Conservation (phyloP, 2,113 vertebrate species). For the Lophius piscatorius region DNA sequence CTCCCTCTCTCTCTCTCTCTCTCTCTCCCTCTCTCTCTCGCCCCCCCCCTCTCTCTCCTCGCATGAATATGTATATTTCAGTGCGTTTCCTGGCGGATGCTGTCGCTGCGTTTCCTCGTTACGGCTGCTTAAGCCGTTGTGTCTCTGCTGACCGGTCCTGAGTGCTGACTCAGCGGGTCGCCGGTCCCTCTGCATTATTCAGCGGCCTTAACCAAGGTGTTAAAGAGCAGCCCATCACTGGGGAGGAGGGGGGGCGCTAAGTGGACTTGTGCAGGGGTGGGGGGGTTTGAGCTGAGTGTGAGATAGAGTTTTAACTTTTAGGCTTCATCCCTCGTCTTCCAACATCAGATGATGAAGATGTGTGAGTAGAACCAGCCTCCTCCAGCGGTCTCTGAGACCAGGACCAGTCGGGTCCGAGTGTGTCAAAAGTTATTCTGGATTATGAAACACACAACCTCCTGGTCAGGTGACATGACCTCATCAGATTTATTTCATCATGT, state of each 20-base stretch:
- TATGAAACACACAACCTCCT: no score
- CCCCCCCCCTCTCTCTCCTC: background rate
- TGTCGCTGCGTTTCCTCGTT: slow-evolving; percentile 19
- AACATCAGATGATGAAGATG: no score
- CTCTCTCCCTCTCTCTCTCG: background rate
- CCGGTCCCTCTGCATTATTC: slow-evolving; percentile 66
- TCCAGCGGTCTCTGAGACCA: no score
- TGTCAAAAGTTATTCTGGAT: no score
- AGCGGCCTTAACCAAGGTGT: slow-evolving; percentile 64
- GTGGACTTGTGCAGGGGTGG: no score
- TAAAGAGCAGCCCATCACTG: slow-evolving; percentile 64
- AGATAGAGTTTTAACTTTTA: no score
- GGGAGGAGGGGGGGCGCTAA: slow-evolving; percentile 51
- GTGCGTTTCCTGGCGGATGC: slow-evolving; percentile 8
- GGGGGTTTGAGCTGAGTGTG: slow-evolving; percentile 15
- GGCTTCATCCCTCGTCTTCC: no score
- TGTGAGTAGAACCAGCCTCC: no score
- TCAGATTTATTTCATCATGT: no score
- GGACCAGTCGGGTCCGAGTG: no score
- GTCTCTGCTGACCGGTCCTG: slow-evolving; percentile 66
- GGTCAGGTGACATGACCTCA: no score
- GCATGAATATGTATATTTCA: slow-evolving; percentile 10
- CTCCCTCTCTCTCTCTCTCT: background rate
- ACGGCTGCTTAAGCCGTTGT: slow-evolving; percentile 30
- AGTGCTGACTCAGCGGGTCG: slow-evolving; percentile 63